phyloP scores from a whole-genome alignment of 2,797 vertebrate species.

The Neoniphon sammara region DNA sequence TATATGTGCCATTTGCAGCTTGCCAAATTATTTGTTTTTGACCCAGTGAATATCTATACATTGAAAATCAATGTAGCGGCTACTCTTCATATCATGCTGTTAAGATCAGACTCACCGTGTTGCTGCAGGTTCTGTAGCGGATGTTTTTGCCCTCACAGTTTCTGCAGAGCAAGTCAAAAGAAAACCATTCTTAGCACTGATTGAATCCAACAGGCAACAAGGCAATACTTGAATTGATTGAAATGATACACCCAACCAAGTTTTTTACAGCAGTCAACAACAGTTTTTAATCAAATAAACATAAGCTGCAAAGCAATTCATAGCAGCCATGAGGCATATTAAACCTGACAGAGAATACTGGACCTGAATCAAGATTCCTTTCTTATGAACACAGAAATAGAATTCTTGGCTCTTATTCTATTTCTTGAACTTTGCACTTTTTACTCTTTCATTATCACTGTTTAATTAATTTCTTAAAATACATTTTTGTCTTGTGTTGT shows the following conservation, averaged over 20 bases:
- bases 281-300: background rate
- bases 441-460: no score
- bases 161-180: slow-evolving; percentile 78
- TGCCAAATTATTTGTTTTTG: background rate
- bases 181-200: slow-evolving; percentile 16
- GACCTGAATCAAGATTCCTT: no score
- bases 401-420: no score
- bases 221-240: background rate
- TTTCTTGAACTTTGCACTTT: no score
- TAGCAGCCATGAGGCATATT: background rate
- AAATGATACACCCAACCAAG: background rate
- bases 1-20: no score
- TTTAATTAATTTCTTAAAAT: no score
- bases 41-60: background rate
- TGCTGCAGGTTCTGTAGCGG: slow-evolving; percentile 95
- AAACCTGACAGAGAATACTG: background rate
- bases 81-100: background rate
- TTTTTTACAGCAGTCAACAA: background rate
- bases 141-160: slow-evolving; percentile 94
- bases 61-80: background rate
- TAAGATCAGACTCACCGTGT: slow-evolving; percentile 71
- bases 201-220: slow-evolving; percentile 41
- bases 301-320: background rate
- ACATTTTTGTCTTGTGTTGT: no score
- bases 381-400: no score